These are phyloP conservation scores for Corythornis vintsioides DNA, from an alignment of 2,113 vertebrate genomes.

Conservation along the genomic window DNA sequence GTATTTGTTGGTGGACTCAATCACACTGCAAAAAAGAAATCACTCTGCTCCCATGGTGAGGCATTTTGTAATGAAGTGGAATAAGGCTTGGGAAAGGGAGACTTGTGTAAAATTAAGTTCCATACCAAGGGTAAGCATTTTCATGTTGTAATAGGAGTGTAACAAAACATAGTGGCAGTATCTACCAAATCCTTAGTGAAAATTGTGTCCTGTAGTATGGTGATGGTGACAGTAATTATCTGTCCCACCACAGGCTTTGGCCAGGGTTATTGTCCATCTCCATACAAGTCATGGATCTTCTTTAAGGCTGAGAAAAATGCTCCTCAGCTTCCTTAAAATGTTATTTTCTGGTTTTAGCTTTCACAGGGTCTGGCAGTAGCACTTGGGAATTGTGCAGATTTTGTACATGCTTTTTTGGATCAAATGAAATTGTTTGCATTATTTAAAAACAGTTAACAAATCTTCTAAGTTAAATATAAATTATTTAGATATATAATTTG, in stretches of 20 bases:
- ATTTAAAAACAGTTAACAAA: background rate
- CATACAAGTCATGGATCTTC: background rate
- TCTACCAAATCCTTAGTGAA: background rate
- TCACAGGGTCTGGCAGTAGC: background rate
- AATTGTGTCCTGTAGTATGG: background rate
- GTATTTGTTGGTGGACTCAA: background rate
- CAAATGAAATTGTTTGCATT: background rate
- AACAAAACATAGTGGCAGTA: background rate
- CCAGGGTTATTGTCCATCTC: background rate
- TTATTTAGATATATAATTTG: background rate
- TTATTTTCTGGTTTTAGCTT: background rate
- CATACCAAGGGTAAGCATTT: background rate
- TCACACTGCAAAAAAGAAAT: background rate
- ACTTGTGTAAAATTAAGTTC: background rate
- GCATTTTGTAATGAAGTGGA: background rate
- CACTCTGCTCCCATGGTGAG: rapidly evolving
- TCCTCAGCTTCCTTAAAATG: background rate
- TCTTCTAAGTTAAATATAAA: background rate
- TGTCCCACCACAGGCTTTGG: background rate
- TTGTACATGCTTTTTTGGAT: background rate
- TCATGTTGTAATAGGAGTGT: background rate
- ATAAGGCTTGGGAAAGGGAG: background rate
- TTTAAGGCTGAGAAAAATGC: background rate
- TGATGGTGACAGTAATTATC: background rate
- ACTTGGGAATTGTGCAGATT: background rate